These are phyloP conservation scores for Drosophila histrio DNA, from an alignment of 2,888 invertebrate species.

Conservation along the genomic window DNA sequence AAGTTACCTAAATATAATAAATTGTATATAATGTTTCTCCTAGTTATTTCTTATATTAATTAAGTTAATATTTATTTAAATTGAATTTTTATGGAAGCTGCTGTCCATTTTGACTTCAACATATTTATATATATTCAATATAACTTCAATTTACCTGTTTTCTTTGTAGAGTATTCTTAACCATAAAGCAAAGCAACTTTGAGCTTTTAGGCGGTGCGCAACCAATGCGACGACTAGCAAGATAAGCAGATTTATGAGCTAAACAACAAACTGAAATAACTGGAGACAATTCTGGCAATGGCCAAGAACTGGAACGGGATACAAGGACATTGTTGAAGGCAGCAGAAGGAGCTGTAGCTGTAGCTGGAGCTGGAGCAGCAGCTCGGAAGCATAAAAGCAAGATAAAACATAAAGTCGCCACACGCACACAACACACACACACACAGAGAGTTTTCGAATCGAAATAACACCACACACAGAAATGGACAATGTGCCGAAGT, in stretches of 20 bases:
- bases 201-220: constrained; percentile 57
- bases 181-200: constrained; percentile 28
- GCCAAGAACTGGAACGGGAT: constrained; percentile 18
- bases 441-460: constrained; percentile 40
- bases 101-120: no score
- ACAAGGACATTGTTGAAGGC: constrained; percentile 30
- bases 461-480: constrained; percentile 46
- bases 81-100: no score
- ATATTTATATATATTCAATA: neutral
- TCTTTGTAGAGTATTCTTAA: no score
- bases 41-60: no score
- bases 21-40: no score
- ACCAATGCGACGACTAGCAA: constrained; percentile 64
- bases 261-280: constrained; percentile 77
- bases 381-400: constrained; percentile 77
- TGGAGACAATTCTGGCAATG: constrained; percentile 61
- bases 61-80: no score
- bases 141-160: neutral
- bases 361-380: constrained; percentile 13
- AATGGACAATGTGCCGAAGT: neutral
- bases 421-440: constrained; percentile 27
- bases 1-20: no score
- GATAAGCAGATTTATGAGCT: constrained; percentile 79
- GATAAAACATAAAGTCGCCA: constrained; percentile 71
- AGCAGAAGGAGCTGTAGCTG: constrained; percentile 6